Conservation (phyloP, 2,797 vertebrate genomes). For the Leucoraja ocellata region DNA sequence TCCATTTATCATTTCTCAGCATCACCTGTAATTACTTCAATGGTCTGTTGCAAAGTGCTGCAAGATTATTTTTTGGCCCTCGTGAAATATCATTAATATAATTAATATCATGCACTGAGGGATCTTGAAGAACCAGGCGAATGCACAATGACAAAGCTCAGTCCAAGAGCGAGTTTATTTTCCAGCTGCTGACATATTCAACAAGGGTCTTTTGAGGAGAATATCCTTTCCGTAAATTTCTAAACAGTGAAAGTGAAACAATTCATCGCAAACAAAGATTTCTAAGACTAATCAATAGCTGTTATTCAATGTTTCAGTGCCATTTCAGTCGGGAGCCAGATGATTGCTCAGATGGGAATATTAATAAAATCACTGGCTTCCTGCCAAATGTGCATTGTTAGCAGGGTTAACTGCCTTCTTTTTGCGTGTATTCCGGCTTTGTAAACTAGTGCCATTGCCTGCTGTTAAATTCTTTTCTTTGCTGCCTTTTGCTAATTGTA, state of each 20-base stretch:
- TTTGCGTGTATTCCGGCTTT: conserved; percentile 13
- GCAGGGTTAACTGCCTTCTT: not conserved
- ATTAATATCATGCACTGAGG: conserved; percentile 17
- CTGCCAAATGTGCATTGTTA: conserved; percentile 26
- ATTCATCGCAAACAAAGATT: not conserved
- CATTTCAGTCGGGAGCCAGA: not conserved
- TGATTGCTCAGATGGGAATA: conserved; percentile 25
- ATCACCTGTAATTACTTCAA: conserved; percentile 33
- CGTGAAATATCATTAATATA: conserved; percentile 14
- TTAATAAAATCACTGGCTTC: conserved; percentile 35
- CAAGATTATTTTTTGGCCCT: not conserved
- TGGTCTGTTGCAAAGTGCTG: conserved; percentile 19
- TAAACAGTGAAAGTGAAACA: not conserved
- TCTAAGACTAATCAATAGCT: not conserved
- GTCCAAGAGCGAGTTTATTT: not conserved
- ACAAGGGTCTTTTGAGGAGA: not conserved
- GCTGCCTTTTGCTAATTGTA: conserved; percentile 26
- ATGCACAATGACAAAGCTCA: not conserved
- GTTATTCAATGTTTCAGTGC: not conserved
- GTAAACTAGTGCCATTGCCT: conserved; percentile 20
- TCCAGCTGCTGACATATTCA: no score
- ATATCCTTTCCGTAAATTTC: not conserved
- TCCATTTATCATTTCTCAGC: not conserved
- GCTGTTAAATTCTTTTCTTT: conserved; percentile 8
- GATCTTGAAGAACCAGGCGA: not conserved